These are phyloP conservation scores for Neodon shergylaensis DNA, from an alignment of 2,113 vertebrate species.

Conservation along the genomic window DNA sequence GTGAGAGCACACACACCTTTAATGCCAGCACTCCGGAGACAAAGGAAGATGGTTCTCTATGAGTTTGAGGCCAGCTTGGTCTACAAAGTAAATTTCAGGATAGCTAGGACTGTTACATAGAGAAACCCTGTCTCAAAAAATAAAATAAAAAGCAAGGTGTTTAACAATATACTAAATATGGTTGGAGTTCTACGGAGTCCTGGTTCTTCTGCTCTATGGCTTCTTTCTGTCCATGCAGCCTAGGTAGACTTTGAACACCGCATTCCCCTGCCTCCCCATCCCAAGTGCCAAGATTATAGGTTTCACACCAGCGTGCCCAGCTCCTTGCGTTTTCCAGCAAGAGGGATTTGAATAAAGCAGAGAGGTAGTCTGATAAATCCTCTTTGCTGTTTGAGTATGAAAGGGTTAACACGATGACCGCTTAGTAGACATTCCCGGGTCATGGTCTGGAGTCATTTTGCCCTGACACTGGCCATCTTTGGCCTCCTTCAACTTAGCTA, in stretches of 20 bases:
- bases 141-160: neutral
- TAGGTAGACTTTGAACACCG: neutral
- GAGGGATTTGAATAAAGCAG: neutral
- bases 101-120: neutral
- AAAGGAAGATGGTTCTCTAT: neutral
- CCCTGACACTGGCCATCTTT: neutral
- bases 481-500: neutral
- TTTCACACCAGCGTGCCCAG: neutral
- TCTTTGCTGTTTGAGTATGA: neutral
- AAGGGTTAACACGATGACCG: slow-evolving; percentile 25
- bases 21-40: neutral
- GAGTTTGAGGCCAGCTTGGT: neutral
- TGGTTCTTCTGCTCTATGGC: neutral
- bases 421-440: neutral
- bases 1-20: neutral
- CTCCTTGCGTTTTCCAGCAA: neutral
- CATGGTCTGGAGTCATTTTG: neutral
- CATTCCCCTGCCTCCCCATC: neutral
- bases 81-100: neutral
- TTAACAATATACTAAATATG: neutral
- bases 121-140: neutral
- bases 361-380: slow-evolving; percentile 39
- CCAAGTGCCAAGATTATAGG: neutral
- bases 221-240: neutral
- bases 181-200: neutral